These are phyloP conservation scores for Calephelis nemesis DNA, from an alignment of 1,140 invertebrate species.

Conservation along the genomic window DNA sequence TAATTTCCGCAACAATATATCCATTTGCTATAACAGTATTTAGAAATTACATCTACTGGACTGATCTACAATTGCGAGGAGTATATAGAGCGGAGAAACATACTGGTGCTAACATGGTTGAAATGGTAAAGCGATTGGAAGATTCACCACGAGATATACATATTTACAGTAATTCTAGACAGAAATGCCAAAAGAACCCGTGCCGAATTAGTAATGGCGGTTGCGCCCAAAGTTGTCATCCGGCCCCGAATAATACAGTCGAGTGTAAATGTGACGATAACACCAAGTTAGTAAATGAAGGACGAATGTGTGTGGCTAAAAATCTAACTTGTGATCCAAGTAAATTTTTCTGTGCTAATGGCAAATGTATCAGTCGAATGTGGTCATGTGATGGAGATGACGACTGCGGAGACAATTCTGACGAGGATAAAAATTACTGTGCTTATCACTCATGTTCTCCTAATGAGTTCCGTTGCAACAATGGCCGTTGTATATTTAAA, in stretches of 20 bases:
- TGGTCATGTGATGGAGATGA: constrained; percentile 98
- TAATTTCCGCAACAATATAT: constrained; percentile 95
- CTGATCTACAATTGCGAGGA: constrained; percentile 95
- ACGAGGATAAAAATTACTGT: constrained; percentile 96
- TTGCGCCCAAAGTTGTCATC: constrained; percentile 96
- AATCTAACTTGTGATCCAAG: constrained; percentile 93
- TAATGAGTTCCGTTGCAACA: constrained; percentile 96
- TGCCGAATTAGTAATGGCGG: constrained; percentile 97
- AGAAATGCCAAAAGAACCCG: constrained; percentile 90
- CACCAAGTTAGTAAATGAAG: constrained; percentile 94
- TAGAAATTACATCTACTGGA: constrained; percentile 97
- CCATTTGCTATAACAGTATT: constrained; percentile 97
- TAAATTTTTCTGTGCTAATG: constrained; percentile 96
- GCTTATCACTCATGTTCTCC: constrained; percentile 95
- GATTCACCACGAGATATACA: constrained; percentile 95
- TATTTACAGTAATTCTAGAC: constrained; percentile 89
- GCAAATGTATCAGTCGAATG: constrained; percentile 95
- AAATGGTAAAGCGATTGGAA: constrained; percentile 94
- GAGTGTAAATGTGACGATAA: constrained; percentile 94
- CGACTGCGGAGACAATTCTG: constrained; percentile 95
- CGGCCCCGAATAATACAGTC: constrained; percentile 88
- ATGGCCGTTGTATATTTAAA: constrained; percentile 96
- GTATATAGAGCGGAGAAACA: constrained; percentile 98
- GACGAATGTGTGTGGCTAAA: constrained; percentile 92
- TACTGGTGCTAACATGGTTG: constrained; percentile 95